phyloP scores from a whole-genome alignment of 1,140 invertebrate genomes.

The Lasioglossum albipes region DNA sequence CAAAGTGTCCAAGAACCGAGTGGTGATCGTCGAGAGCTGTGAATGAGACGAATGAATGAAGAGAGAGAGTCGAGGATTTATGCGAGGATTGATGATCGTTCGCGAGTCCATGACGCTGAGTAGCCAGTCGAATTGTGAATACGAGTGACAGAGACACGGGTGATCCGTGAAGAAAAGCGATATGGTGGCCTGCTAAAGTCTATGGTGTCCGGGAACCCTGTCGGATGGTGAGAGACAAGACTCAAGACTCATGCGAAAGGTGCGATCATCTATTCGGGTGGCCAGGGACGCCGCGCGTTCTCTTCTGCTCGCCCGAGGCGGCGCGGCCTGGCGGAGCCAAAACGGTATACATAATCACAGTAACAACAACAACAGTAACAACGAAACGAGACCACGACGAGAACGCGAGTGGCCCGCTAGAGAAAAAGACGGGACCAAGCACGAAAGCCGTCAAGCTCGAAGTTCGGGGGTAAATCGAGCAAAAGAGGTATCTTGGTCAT shows the following conservation, averaged over 20 bases:
- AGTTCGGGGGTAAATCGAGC: constrained; percentile 57
- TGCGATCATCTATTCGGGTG: constrained; percentile 32
- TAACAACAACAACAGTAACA: constrained; percentile 1
- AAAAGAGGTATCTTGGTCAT: constrained; percentile 58
- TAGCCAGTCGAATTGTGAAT: no score
- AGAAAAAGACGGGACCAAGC: constrained; percentile 38
- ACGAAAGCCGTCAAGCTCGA: constrained; percentile 58
- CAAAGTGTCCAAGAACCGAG: no score
- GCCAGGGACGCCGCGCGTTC: constrained; percentile 6
- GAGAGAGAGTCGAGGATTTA: background rate
- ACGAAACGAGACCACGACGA: no score
- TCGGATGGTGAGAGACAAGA: constrained; percentile 10
- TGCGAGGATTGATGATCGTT: no score
- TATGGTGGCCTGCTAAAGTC: constrained; percentile 12
- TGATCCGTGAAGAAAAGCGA: constrained; percentile 6
- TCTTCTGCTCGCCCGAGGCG: background rate
- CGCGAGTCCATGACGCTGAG: no score
- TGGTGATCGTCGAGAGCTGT: background rate
- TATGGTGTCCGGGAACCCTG: constrained; percentile 5
- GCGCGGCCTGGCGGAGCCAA: no score
- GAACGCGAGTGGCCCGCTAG: no score
- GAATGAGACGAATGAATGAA: background rate
- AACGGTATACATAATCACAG: no score
- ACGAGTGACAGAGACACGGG: background rate
- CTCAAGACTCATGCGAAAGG: constrained; percentile 40